Evolutionary conservation across 1,140 invertebrate species (phyloP).

Genomic region (Micrasema longulum): DNA sequence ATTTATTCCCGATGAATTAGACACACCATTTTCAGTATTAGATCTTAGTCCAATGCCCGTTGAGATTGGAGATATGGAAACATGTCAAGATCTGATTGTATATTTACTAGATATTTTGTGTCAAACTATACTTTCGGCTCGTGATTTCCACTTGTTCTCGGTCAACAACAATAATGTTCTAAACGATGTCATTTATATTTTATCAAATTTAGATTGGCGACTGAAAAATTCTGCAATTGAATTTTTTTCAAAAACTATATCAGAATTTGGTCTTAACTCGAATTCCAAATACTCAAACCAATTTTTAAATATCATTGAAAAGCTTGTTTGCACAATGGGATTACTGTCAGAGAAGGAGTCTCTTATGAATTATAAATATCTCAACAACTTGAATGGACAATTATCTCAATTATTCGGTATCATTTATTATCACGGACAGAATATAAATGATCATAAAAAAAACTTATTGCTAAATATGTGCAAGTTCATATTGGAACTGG

Average conservation of each 20-base stretch:
- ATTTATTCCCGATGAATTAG: constrained; percentile 62
- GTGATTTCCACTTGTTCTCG: constrained; percentile 15
- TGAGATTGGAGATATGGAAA: constrained; percentile 57
- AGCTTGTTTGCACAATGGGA: constrained; percentile 29
- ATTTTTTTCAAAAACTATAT: constrained; percentile 61
- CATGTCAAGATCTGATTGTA: constrained; percentile 60
- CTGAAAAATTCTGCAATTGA: constrained; percentile 60
- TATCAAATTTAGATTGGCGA: constrained; percentile 61
- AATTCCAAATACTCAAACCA: constrained; percentile 54
- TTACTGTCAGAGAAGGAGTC: constrained; percentile 19
- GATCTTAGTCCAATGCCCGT: constrained; percentile 65
- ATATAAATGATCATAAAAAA: constrained; percentile 14
- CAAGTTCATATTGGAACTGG: constrained; percentile 41
- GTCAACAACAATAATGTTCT: constrained; percentile 49
- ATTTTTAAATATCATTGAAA: constrained; percentile 44
- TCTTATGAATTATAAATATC: constrained; percentile 14
- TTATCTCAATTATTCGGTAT: constrained; percentile 32
- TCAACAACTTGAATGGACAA: constrained; percentile 37
- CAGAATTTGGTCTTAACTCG: constrained; percentile 56
- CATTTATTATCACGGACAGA: constrained; percentile 7
- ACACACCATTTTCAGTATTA: constrained; percentile 62
- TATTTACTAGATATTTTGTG: constrained; percentile 39
- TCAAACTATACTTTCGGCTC: constrained; percentile 18
- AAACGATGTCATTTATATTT: constrained; percentile 56
- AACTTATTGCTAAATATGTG: constrained; percentile 38